Evolutionary conservation across 2,797 vertebrate genomes (phyloP), one percentile per base, ranked within the genome.

Genomic region (Cynodonichthys magdalenae): DNA sequence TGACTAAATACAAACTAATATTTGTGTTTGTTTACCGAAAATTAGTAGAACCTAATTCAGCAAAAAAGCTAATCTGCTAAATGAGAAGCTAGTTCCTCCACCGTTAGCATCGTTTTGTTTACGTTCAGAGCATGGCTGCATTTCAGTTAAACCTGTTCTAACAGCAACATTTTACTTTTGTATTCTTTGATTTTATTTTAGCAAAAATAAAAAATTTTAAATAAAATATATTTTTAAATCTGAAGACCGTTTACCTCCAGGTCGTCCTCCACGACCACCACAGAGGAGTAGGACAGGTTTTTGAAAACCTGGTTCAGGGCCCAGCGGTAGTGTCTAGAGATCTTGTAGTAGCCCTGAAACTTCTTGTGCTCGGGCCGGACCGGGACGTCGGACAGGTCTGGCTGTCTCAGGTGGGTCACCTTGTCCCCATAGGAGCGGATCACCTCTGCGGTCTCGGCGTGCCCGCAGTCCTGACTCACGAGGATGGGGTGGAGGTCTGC

Each of bases 391-490:
- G 91, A 71, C 9, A 96, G 83, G 36, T 97, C 95, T 0, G 96
- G 96, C 67, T 98, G 97, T 0, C 82, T 93, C 71, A 98, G 92
- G 71, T 97, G 97, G 0, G 86, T 92, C 4, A 97, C 74, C 5
- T 92, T 84, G 0, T 66, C 68, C 6, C 96, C 96, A 0, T 98
- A 99, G 0, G 95, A 95, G 0, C 89, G 84, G 3, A 99, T 98
- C 18, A 95, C 94, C 0, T 79, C 79, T 0, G 95, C 92, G 0
- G 97, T 98, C 24, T 96, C 96, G 6, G 92, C 86, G 3, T 99
- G 96, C 0, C 96, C 96, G 2, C 97, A 99, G 79, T 98, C 97
- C 89, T 98, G 97, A 55, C 96, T 98, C 9, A 99, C 96, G 0
- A 99, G 92, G 28, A 99, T 89, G 1, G 97, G 97, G 74, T 95